Evolutionary conservation across 2,888 invertebrate species (phyloP).

Genomic region (Andrena dorsata): DNA sequence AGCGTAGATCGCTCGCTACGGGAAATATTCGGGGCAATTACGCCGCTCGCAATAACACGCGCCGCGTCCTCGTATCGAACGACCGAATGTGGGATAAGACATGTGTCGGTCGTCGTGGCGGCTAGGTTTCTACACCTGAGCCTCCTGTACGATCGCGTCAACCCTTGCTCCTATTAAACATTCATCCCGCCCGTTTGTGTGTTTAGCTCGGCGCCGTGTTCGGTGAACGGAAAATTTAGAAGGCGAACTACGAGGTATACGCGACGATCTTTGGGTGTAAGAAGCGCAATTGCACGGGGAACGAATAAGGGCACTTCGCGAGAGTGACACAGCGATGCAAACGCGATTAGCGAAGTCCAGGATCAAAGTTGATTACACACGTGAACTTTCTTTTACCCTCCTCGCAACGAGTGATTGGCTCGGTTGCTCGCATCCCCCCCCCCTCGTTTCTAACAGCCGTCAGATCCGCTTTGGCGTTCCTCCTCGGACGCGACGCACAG

Average conservation of each 20-base stretch:
- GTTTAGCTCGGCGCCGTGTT: neutral
- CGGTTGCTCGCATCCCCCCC: conserved; percentile 7
- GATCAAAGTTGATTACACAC: neutral
- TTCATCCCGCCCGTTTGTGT: neutral
- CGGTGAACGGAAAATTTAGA: no score
- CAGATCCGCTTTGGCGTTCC: conserved; percentile 23
- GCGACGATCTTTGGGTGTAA: no score
- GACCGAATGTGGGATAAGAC: neutral
- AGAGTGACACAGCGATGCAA: no score
- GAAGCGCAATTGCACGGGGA: no score
- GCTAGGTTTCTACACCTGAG: neutral
- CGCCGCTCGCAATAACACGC: neutral
- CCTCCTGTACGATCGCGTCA: neutral
- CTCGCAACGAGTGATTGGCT: neutral
- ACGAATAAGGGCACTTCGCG: no score
- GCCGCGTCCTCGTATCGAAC: neutral
- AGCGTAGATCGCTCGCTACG: conserved; percentile 1
- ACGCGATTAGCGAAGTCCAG: neutral
- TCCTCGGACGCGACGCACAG: conserved; percentile 35
- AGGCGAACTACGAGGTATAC: no score
- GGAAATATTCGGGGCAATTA: conserved; percentile 23
- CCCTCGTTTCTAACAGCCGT: conserved; percentile 5
- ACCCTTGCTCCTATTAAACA: neutral
- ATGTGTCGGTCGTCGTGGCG: neutral
- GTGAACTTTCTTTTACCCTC: neutral